Conservation (phyloP, 2,113 vertebrate species). For the Tyto alba region DNA sequence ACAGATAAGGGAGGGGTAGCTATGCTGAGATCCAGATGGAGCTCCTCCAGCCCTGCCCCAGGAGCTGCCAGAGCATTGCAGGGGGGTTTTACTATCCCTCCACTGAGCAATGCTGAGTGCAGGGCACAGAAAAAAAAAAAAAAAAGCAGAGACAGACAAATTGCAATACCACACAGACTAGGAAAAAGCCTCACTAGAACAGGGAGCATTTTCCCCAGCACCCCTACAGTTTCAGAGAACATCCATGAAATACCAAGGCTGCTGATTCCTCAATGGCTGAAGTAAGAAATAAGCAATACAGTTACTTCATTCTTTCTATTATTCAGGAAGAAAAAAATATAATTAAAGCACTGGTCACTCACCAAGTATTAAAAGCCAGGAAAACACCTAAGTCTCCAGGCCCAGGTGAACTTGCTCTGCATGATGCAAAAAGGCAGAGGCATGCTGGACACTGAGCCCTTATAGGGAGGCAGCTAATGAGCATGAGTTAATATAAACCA, state of each 20-base stretch:
- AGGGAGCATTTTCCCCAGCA: background rate
- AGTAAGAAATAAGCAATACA: background rate
- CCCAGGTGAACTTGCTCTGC: background rate
- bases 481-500: background rate
- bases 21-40: background rate
- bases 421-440: background rate
- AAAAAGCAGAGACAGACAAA: background rate
- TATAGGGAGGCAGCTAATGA: background rate
- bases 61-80: background rate
- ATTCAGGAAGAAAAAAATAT: background rate
- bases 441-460: background rate
- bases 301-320: background rate
- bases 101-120: background rate
- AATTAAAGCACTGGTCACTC: background rate
- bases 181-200: background rate
- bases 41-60: background rate
- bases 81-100: rapidly evolving
- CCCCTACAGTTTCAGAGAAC: background rate
- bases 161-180: background rate
- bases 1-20: background rate
- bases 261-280: background rate
- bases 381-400: background rate
- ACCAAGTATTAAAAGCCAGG: background rate
- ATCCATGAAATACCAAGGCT: background rate
- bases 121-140: background rate